Conservation (phyloP, 1,140 invertebrate species). For the Heterodera carotae region DNA sequence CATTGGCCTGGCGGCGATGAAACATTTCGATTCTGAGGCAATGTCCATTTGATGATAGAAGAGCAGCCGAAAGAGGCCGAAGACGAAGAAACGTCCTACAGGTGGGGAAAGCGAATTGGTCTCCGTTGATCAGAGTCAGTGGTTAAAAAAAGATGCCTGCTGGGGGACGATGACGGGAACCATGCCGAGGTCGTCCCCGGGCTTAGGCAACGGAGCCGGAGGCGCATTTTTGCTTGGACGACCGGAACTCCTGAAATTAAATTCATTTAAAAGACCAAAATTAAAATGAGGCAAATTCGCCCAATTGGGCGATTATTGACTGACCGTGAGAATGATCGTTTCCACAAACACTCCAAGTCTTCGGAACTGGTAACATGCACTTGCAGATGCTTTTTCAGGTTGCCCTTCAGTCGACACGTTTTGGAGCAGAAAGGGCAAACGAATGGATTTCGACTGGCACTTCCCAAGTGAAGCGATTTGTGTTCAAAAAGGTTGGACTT, state of each 20-base stretch:
- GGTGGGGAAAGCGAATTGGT: background rate
- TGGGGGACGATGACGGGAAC: conserved; percentile 23
- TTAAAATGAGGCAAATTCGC: background rate
- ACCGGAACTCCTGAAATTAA: conserved; percentile 22
- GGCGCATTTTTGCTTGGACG: conserved; percentile 39
- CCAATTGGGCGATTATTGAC: background rate
- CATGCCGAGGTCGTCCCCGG: conserved; percentile 31
- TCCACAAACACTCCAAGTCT: conserved; percentile 60
- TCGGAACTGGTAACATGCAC: conserved; percentile 56
- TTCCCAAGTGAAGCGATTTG: conserved; percentile 76
- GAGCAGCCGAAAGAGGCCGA: background rate
- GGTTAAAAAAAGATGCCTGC: background rate
- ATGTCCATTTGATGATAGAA: background rate
- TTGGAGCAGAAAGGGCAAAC: conserved; percentile 46
- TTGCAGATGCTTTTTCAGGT: conserved; percentile 61
- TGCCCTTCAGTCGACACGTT: conserved; percentile 61
- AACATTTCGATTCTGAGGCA: background rate
- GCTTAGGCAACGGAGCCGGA: conserved; percentile 11
- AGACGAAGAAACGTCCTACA: background rate
- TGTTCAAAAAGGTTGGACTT: conserved; percentile 79
- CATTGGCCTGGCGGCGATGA: background rate
- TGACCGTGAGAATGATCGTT: conserved; percentile 43
- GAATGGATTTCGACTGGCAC: conserved; percentile 40
- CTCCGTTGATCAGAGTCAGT: background rate
- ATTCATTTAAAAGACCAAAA: background rate